Base-by-base conservation (phyloP, 2,113 vertebrate species). In the Myiozetetes cayanensis region DNA sequence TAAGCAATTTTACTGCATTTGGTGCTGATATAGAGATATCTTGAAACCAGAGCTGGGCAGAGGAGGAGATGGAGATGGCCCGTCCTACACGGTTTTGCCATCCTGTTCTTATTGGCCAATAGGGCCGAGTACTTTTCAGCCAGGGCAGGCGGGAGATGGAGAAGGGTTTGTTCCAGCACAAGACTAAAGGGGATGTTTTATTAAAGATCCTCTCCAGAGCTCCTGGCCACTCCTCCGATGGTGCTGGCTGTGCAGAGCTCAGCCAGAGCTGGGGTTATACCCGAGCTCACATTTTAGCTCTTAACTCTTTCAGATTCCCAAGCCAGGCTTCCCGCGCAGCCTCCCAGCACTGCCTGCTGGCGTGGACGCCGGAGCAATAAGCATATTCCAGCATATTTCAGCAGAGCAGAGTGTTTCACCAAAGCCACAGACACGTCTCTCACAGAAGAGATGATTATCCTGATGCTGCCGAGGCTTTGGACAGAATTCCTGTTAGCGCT, bases 321-420 rank as follows among this genome's bases (percentile, higher is more conserved):
- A 90, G 79, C 72, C 72, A 56, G 37, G 41, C 94, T 94, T 30
- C 67, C 71, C 46, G 1, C 5, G 11, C 71, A 82, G 82, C 44
- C 71, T 88, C 71, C 58, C 90, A 66, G 88, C 94, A 68, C 90
- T 89, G 95, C 88, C 92, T 78, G 79, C 71, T 66, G 88, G 75
- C 30, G 0, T 8, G 3, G 28, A n/a, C 8, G 1, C 78, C 1
- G 0, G 49, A 78, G 92, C 65, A 49, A 15, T 0, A 18, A 71
- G 82, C 65, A 14, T 3, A 81, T 66, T 74, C 76, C 19, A 37
- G 71, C 65, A 11, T 3, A 84, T 56, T 85, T 72, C 84, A 77
- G 76, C 70, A 41, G 56, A 85, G 59, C 13, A 0, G 30, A 37
- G 82, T 52, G 67, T 56, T 93, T 39, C 85, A 83, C 59, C 94